Evolutionary conservation across 2,888 invertebrate species (phyloP), one percentile per base, ranked within the genome.

Genomic region (Cistogaster globosa): DNA sequence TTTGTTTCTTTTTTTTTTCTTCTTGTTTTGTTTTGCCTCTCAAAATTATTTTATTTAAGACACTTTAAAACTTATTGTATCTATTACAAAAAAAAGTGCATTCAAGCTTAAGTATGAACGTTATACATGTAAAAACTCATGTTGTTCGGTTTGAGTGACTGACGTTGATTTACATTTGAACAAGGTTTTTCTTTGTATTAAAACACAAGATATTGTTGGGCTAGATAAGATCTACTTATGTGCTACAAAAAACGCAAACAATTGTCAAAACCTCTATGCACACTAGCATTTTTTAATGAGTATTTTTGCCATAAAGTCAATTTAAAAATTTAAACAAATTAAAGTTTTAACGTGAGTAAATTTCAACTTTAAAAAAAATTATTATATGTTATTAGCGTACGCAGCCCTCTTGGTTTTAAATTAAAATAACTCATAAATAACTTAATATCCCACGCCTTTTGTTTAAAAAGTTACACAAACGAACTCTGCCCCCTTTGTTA

Each of bases 151-250:
- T 69, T 76, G 57, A 82, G 58, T 76, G 76, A 76, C 63, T 76
- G 76, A 76, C 63, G 76, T 65, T 82, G 76, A 82, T 76, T 76
- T 76, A 63, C 82, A 69, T 76, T 69, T 69, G 55, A 75, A 82
- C 69, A 82, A 65, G 57, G 57, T 57, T 76, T 71, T 65, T 51
- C 55, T 76, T 75, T 75, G 55, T 75, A 32, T 26, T n/a, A 72
- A 48, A 57, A 65, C 65, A 65, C 63, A 79, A 79, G 42, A 42
- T 72, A 63, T 79, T 71, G 69, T 79, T 79, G 48, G 63, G 45
- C 42, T 42, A 38, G 63, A 75, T 51, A 38, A 38, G 63, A 75
- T 51, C 22, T 48, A 55, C 11, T 48, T 45, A 45, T n/a, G 5
- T 7, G 14, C 48, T 48, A 12, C n/a, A 48, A n/a, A n/a, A 5